Percentiles rank a stretch among this genome's conserved stretches.
Evolutionary conservation across 1,140 invertebrate species (phyloP).

Genomic region (Caenorhabditis briggsae): DNA sequence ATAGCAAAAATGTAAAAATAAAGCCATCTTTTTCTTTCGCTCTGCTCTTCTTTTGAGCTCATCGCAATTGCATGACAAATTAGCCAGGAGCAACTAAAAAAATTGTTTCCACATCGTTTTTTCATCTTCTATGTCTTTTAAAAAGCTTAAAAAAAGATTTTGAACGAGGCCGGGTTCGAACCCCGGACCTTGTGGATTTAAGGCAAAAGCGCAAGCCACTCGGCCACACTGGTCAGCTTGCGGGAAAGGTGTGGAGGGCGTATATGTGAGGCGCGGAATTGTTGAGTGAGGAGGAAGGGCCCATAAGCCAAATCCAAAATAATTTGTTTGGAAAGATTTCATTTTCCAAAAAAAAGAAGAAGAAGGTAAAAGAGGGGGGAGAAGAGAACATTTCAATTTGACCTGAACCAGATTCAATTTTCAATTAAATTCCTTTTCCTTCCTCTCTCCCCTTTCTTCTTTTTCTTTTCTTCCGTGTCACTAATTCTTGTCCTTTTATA

Average conservation of each 20-base stretch:
- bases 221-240: too few species aligned
- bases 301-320: too few species aligned
- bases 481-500: slow-evolving; percentile 23
- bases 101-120: background rate
- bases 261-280: too few species aligned
- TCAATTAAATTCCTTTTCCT: slow-evolving; percentile 8
- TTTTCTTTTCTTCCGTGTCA: slow-evolving; percentile 7
- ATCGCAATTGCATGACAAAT: slow-evolving; percentile 48
- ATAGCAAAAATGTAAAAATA: background rate
- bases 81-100: background rate
- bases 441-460: background rate
- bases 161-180: too few species aligned
- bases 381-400: background rate
- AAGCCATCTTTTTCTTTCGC: background rate
- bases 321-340: too few species aligned
- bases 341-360: too few species aligned
- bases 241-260: too few species aligned
- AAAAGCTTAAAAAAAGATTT: too few species aligned
- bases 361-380: background rate
- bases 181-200: too few species aligned
- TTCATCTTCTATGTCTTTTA: background rate
- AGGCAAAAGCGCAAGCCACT: too few species aligned
- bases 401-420: slow-evolving; percentile 5
- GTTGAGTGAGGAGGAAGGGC: too few species aligned
- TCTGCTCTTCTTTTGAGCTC: background rate